phyloP scores from a whole-genome alignment of 2,113 vertebrate genomes.

The Struthio camelus region DNA sequence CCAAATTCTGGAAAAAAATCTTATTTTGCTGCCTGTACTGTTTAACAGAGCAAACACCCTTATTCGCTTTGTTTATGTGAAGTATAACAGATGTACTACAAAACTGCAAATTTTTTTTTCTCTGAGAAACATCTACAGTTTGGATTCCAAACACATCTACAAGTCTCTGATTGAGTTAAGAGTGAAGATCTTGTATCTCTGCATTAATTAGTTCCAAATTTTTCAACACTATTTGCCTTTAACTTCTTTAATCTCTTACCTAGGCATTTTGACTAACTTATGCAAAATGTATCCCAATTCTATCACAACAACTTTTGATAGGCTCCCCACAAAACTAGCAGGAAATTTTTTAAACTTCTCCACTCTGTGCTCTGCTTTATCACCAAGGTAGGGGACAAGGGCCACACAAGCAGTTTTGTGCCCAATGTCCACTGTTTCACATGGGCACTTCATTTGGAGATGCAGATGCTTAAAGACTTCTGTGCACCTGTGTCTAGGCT shows the following conservation, averaged over 20 bases:
- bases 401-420: neutral
- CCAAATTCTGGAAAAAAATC: neutral
- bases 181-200: neutral
- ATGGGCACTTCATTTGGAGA: neutral
- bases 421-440: neutral
- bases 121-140: neutral
- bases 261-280: neutral
- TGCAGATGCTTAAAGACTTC: neutral
- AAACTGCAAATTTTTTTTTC: neutral
- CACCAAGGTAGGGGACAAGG: neutral
- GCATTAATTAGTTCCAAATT: neutral
- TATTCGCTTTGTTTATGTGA: neutral
- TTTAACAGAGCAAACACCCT: neutral
- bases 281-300: neutral
- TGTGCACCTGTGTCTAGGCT: neutral
- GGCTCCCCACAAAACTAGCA: neutral
- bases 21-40: neutral
- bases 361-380: neutral
- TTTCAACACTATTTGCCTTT: neutral
- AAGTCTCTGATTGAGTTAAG: neutral
- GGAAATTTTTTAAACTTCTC: neutral
- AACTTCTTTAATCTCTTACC: neutral
- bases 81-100: neutral
- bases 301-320: neutral
- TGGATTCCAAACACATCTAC: neutral